Conservation (phyloP, 1,140 invertebrate genomes). For the Brachionus koreanus region DNA sequence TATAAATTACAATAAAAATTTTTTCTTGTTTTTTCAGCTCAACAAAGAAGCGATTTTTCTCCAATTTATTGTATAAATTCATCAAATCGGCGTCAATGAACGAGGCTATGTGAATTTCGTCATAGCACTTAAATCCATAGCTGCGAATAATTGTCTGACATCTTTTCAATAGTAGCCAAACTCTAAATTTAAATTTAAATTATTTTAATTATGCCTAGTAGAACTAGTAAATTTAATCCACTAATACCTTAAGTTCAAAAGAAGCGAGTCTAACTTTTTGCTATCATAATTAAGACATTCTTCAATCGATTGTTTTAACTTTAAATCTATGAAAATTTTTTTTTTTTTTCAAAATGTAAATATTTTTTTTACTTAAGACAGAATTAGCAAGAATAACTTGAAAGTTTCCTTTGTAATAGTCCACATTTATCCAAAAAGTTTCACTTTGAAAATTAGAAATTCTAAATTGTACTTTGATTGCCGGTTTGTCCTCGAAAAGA, state of each 20-base stretch:
- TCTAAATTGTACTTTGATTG: background rate
- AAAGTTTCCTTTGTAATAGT: conserved; percentile 23
- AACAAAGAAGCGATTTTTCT: conserved; percentile 2
- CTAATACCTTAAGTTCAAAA: conserved; percentile 30
- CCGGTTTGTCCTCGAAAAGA: conserved; percentile 19
- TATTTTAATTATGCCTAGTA: too few relatives aligned
- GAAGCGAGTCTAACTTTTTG: background rate
- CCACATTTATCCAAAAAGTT: conserved; percentile 11
- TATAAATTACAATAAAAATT: conserved; percentile 25
- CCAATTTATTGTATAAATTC: conserved; percentile 15
- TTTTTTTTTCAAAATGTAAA: background rate
- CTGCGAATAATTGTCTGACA: background rate
- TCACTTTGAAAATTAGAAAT: conserved; percentile 22
- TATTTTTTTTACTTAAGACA: background rate
- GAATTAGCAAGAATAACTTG: conserved; percentile 16
- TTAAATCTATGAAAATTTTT: background rate
- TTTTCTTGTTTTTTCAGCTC: conserved; percentile 34
- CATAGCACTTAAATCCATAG: conserved; percentile 23
- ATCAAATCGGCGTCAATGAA: background rate
- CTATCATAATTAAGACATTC: conserved; percentile 7
- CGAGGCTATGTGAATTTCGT: conserved; percentile 3
- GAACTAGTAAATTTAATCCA: too few relatives aligned
- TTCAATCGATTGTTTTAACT: conserved; percentile 2
- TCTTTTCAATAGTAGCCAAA: conserved; percentile 25
- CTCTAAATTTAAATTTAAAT: background rate